A percentile compares a stretch with the other conserved stretches of the same genome.
phyloP scores from a whole-genome alignment of 2,888 invertebrate species.

The Panzeria rudis region DNA sequence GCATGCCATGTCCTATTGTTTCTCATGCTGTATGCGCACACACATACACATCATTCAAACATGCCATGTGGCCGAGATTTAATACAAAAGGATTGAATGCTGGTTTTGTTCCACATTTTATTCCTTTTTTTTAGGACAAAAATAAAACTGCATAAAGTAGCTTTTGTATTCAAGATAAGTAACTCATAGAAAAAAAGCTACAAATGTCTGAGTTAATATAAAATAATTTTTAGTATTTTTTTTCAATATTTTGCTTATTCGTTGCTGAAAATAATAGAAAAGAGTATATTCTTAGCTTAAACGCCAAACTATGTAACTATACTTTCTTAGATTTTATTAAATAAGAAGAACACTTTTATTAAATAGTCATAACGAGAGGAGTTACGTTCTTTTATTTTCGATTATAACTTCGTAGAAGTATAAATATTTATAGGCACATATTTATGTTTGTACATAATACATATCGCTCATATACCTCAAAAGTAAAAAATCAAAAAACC shows the following conservation, averaged over 20 bases:
- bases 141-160: conserved; percentile 21
- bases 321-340: not conserved
- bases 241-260: conserved; percentile 9
- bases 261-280: conserved; percentile 3
- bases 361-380: too few species aligned
- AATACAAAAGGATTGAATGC: conserved; percentile 63
- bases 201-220: conserved; percentile 60
- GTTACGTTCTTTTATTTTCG: too few species aligned
- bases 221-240: conserved; percentile 12
- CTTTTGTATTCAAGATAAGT: conserved; percentile 54
- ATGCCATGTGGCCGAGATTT: conserved; percentile 65
- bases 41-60: not conserved
- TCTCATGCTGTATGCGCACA: conserved; percentile 10
- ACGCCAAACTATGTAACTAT: not conserved
- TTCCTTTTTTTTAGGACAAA: conserved; percentile 20
- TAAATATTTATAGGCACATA: too few species aligned
- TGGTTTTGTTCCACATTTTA: conserved; percentile 45
- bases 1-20: conserved; percentile 61
- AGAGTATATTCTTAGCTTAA: not conserved
- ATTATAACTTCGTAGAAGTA: too few species aligned
- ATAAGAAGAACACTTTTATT: not conserved
- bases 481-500: too few species aligned
- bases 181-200: conserved; percentile 18
- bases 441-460: too few species aligned
- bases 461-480: too few species aligned